Base-by-base conservation (phyloP, 2,113 vertebrate species). In the Danio rerio region DNA sequence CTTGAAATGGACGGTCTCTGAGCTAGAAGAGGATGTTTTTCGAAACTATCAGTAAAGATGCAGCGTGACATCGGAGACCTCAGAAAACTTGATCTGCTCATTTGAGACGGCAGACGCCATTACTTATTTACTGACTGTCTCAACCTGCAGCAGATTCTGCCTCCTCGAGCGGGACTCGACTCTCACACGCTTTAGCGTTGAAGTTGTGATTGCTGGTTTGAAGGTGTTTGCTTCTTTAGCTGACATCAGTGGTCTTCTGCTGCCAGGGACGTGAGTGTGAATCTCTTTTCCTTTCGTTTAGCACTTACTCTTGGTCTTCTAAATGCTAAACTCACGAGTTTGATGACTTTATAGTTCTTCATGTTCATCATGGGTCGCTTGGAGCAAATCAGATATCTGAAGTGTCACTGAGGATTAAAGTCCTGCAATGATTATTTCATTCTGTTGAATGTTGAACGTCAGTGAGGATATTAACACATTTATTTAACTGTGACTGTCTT, bases 121-220 rank as follows among this genome's bases (percentile, higher is more conserved):
- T 65, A 94, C 76, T 93, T 93, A 93, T 94, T 94, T 86, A 92
- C 83, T 52, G 65, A 15, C 65, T 83, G 86, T 78, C 70, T 86
- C 78, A 20, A 20, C 11, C 73, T 20, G 52, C 42, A 12, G 53
- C 16, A 18, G 50, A 74, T 76, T 78, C 11, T 13, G 47, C 45
- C 11, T 31, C 31, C 31, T 31, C 31, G 3, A 31, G 31, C 31
- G 8, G 15, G 4, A 56, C 12, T 15, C 49, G 9, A 49, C 53
- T 42, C 53, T 43, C 40, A 43, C 31, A n/a, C 10, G 5, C 10
- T 40, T n/a, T 31, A 16, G 21, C 3, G 15, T 49, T 52, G 43
- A 15, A 10, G 5, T 20, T 56, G 31, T 43, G 71, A 42, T 9
- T 43, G 42, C 7, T 12, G 43, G 10, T n/a, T 12, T 45, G 40